Evolutionary conservation across 2,888 invertebrate genomes (phyloP).

Genomic region (Eupithecia centaureata): DNA sequence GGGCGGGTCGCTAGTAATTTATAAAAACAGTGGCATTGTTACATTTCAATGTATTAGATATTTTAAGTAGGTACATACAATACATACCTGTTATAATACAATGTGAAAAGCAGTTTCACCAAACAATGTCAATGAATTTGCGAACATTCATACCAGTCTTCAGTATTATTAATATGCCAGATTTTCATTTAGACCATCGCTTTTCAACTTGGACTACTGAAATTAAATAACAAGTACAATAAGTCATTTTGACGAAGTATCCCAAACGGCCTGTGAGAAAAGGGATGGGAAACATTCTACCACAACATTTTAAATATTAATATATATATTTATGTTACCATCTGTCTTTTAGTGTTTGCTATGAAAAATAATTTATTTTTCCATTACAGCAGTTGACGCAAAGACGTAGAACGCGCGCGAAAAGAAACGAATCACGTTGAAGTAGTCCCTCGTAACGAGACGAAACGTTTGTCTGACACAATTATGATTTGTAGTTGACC

Average conservation of each 20-base stretch:
- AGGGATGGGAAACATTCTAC: slow-evolving; percentile 20
- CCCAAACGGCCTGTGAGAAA: background rate
- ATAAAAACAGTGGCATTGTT: background rate
- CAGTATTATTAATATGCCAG: background rate
- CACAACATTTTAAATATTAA: too few relatives aligned
- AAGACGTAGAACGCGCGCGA: too few relatives aligned
- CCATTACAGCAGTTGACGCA: background rate
- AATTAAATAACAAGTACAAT: slow-evolving; percentile 35
- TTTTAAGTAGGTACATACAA: too few relatives aligned
- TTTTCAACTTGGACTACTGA: slow-evolving; percentile 25
- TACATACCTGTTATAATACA: background rate
- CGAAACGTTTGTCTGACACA: too few relatives aligned
- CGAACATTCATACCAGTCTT: background rate
- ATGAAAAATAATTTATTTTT: background rate
- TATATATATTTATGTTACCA: too few relatives aligned
- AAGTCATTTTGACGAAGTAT: slow-evolving; percentile 41
- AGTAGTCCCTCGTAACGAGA: too few relatives aligned
- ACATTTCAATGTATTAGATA: background rate
- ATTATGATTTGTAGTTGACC: too few relatives aligned
- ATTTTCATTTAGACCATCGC: slow-evolving; percentile 28
- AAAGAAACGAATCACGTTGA: too few relatives aligned
- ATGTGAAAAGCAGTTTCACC: background rate
- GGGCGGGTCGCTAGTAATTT: too few relatives aligned
- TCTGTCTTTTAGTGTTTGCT: background rate
- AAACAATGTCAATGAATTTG: background rate